These are phyloP conservation scores for Nesogale talazaci DNA, from an alignment of 2,113 vertebrate species.

Conservation along the genomic window DNA sequence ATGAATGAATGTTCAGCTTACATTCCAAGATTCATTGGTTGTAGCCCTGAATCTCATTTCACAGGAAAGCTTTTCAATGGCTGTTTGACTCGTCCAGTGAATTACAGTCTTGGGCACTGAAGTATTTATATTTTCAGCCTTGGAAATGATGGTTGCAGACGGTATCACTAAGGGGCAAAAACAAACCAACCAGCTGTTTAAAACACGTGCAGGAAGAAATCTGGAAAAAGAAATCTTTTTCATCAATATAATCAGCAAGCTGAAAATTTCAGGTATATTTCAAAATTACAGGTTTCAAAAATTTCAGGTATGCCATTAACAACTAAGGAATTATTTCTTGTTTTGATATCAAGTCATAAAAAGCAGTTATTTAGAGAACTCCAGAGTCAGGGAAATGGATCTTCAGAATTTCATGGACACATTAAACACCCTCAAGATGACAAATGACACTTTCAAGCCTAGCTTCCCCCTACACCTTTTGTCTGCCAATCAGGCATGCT, in stretches of 20 bases:
- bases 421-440: too few relatives aligned
- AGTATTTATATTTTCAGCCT: conserved; percentile 58
- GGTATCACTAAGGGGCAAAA: conserved; percentile 82
- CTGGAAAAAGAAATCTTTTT: background rate
- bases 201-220: conserved; percentile 26
- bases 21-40: conserved; percentile 70
- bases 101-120: conserved; percentile 72
- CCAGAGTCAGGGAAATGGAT: too few relatives aligned
- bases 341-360: background rate
- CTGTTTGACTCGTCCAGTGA: conserved; percentile 77
- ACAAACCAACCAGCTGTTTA: background rate
- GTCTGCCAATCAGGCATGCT: too few relatives aligned
- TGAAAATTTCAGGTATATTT: conserved; percentile 26
- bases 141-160: conserved; percentile 50
- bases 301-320: background rate
- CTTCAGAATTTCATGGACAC: too few relatives aligned
- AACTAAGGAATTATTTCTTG: background rate
- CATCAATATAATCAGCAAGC: background rate
- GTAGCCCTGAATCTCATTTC: conserved; percentile 81
- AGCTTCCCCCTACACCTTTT: too few relatives aligned
- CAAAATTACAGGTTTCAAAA: too few relatives aligned
- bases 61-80: conserved; percentile 69
- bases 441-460: too few relatives aligned
- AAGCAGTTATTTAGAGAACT: too few relatives aligned
- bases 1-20: conserved; percentile 69